Evolutionary conservation across 1,140 invertebrate genomes (phyloP), one percentile per base, ranked within the genome.

Genomic region (Pseudomyrmex cubaensis): DNA sequence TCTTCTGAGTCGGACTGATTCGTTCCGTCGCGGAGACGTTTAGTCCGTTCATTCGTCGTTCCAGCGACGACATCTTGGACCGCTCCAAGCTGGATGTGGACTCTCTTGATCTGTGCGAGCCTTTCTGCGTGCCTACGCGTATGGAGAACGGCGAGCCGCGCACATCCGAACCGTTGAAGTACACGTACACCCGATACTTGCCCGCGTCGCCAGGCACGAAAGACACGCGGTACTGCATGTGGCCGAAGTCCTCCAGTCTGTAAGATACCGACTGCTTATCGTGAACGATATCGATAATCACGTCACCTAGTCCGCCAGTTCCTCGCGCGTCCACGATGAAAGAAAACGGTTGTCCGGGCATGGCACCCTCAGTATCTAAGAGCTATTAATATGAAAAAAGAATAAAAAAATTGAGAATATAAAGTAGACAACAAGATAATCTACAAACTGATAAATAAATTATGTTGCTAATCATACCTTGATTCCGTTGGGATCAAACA

Each of bases 121-220:
- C 92, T 94, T 95, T 96, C 93, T 95, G 96, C 77, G 95, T 96
- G 74, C 97, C 97, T 48, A 98, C 97, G 66, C 97, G 94, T 91
- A 98, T 96, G 75, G 97, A 97, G 88, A 97, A 97, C 1, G 97
- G 97, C 13, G 96, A 97, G 93, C 98, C 98, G 95, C 98, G 97
- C n/a, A 99, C 97, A 91, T 99, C 98, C 86, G 97, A 97, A 4
- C 98, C 98, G 93, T 99, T 99, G 92, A 99, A 99, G 90, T 98
- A 98, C 15, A 99, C 96, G 91, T 99, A 98, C 50, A 99, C 96
- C 69, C 97, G 96, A 93, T 99, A 99, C 93, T 98, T 98, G 61
- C 99, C 99, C 62, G 97, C 96, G 61, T 97, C 96, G 74, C 97
- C 96, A 0, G 99, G 98, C 85, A 97, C 97, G 90, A 99, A 99